Conservation (phyloP, 2,113 vertebrate species). For the Salvelinus fontinalis region DNA sequence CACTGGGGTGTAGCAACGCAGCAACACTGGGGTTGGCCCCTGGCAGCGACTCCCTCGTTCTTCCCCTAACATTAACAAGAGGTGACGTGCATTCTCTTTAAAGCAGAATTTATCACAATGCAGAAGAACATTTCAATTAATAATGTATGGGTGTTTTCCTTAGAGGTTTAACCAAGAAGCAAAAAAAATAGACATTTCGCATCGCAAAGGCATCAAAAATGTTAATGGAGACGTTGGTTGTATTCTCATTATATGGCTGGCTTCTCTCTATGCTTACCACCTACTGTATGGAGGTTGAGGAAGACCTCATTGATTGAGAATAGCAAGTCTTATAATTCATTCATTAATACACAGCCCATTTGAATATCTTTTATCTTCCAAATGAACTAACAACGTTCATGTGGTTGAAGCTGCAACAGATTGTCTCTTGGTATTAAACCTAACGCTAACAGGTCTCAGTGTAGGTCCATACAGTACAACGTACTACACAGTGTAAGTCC, state of each 20-base stretch:
- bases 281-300: not conserved
- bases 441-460: not conserved
- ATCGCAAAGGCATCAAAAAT: slow-evolving; percentile 10
- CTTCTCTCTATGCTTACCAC: not conserved
- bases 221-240: slow-evolving; percentile 1
- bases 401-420: not conserved
- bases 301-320: slow-evolving; percentile 4
- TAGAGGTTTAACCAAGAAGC: slow-evolving; percentile 2
- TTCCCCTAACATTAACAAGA: slow-evolving; percentile 4
- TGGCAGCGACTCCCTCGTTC: not conserved
- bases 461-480: no score
- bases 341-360: slow-evolving; percentile 8
- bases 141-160: slow-evolving; percentile 19
- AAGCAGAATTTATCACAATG: slow-evolving; percentile 13
- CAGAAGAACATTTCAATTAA: slow-evolving; percentile 10
- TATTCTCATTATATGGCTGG: slow-evolving; percentile 6
- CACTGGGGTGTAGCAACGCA: no score
- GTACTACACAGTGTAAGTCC: not conserved
- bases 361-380: slow-evolving; percentile 21
- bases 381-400: not conserved
- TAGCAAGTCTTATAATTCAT: not conserved
- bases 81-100: slow-evolving; percentile 14
- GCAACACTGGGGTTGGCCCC: not conserved
- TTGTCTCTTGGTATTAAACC: not conserved
- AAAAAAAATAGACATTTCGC: not conserved